Evolutionary conservation across 1,140 invertebrate genomes (phyloP).

Genomic region (Magallana ariakensis): DNA sequence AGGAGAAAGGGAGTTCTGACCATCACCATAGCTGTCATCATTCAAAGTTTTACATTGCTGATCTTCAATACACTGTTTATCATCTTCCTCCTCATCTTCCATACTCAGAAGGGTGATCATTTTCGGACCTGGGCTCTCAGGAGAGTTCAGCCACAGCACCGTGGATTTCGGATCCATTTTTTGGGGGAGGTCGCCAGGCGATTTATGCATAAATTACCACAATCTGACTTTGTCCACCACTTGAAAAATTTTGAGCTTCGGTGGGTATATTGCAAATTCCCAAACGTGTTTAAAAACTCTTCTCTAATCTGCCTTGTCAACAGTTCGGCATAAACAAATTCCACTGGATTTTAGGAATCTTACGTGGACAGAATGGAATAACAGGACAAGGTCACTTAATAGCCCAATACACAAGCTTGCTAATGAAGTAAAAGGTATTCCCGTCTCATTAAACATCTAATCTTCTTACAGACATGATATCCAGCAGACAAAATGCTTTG

Average conservation of each 20-base stretch:
- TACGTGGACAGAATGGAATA: neutral
- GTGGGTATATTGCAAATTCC: neutral
- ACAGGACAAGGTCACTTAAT: neutral
- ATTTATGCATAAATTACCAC: neutral
- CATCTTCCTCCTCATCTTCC: neutral
- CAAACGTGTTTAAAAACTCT: neutral
- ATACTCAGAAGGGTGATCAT: neutral
- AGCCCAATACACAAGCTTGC: conserved; percentile 5
- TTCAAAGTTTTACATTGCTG: neutral
- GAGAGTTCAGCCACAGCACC: neutral
- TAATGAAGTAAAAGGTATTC: conserved; percentile 25
- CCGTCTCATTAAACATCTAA: conserved; percentile 27
- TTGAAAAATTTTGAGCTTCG: neutral
- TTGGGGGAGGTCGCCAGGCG: neutral
- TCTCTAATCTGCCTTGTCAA: conserved; percentile 18
- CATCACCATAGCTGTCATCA: neutral
- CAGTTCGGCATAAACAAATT: conserved; percentile 17
- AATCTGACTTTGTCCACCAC: neutral
- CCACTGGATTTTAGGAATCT: conserved; percentile 22
- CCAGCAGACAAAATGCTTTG: neutral
- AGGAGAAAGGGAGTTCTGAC: neutral
- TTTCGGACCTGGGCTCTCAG: neutral
- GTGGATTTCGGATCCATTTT: neutral
- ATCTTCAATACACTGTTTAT: neutral
- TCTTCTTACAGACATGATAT: neutral